phyloP scores from a whole-genome alignment of 2,888 invertebrate genomes.

The Agapostemon virescens region DNA sequence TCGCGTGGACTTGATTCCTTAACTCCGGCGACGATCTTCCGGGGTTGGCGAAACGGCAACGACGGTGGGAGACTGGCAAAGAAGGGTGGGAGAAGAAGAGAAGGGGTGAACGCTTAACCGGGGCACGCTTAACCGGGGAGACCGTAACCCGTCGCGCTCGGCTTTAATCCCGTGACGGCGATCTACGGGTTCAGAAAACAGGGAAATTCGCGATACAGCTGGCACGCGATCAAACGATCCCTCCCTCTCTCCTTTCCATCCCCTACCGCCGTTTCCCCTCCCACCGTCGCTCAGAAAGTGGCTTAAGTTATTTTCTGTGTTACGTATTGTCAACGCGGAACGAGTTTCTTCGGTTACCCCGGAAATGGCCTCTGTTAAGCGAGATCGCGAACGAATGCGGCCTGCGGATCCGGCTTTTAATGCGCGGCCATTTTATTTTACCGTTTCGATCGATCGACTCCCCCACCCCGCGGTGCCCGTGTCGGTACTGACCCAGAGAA shows the following conservation, averaged over 20 bases:
- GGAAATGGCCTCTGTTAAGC: conserved; percentile 22
- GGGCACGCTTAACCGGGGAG: conserved; percentile 33
- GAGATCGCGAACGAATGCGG: background rate
- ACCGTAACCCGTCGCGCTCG: conserved; percentile 18
- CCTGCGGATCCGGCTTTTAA: background rate
- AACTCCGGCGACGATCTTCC: conserved; percentile 57
- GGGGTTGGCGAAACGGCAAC: no score
- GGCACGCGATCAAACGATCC: conserved; percentile 64
- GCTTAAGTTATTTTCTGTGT: conserved; percentile 38
- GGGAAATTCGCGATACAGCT: conserved; percentile 58
- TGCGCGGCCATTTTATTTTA: background rate
- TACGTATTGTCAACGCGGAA: background rate
- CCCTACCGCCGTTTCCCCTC: no score
- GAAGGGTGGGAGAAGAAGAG: no score
- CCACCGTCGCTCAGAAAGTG: background rate
- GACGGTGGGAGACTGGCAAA: no score
- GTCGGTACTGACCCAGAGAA: no score
- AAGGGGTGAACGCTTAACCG: conserved; percentile 1
- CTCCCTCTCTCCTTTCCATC: background rate
- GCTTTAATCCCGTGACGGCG: conserved; percentile 33
- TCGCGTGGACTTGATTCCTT: conserved; percentile 56
- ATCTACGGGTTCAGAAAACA: conserved; percentile 42
- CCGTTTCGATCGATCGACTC: background rate
- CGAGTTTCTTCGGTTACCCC: background rate
- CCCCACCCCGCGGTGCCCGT: no score